These are phyloP conservation scores for Heliconius ismenius DNA, from an alignment of 2,888 invertebrate genomes.

Conservation along the genomic window DNA sequence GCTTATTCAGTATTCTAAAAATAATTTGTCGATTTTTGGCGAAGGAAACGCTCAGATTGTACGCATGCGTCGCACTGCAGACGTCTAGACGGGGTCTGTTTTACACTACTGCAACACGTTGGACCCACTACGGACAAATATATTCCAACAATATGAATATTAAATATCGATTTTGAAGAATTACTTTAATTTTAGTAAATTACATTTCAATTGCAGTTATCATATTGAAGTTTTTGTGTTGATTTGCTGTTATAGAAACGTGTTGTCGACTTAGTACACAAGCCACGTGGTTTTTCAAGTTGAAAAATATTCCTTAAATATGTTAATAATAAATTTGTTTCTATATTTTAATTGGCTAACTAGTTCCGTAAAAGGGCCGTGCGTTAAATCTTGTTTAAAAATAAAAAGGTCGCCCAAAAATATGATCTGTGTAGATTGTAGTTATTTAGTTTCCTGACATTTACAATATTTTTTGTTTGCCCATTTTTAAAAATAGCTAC, in stretches of 20 bases:
- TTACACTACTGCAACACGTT: conserved; percentile 46
- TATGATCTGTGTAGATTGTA: no score
- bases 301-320: not conserved
- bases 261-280: not conserved
- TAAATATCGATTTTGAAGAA: not conserved
- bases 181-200: not conserved
- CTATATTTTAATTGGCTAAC: no score
- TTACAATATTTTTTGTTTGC: not conserved
- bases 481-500: not conserved
- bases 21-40: conserved; percentile 43
- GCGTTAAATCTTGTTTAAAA: no score
- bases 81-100: conserved; percentile 69
- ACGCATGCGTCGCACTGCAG: conserved; percentile 64
- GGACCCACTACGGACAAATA: conserved; percentile 27
- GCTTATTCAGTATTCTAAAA: conserved; percentile 29
- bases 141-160: conserved; percentile 9
- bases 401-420: no score
- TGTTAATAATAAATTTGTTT: not conserved
- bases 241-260: not conserved
- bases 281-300: not conserved
- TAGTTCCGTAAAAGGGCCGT: no score
- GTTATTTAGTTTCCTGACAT: no score
- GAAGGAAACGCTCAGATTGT: conserved; percentile 25
- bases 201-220: not conserved
- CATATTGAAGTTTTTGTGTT: not conserved